Evolutionary conservation across 2,888 invertebrate genomes (phyloP).

Genomic region (Scaptomyza tumidula): DNA sequence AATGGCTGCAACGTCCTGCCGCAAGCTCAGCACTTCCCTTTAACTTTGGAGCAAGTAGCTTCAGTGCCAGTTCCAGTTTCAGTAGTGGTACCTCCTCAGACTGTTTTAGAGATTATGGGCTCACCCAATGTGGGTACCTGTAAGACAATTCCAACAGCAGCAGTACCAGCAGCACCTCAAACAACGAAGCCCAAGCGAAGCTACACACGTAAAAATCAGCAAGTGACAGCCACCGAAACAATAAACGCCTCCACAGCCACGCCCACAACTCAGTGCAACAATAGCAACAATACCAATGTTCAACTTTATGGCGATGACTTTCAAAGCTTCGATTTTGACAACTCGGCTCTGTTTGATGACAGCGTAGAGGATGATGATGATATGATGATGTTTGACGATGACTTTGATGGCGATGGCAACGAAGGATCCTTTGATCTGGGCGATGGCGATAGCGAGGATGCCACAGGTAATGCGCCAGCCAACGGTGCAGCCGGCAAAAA

Average conservation of each 20-base stretch:
- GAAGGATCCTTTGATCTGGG: conserved; percentile 74
- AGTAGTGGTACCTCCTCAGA: conserved; percentile 11
- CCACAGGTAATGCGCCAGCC: conserved; percentile 24
- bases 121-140: conserved; percentile 83
- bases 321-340: conserved; percentile 82
- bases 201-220: conserved; percentile 78
- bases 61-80: conserved; percentile 12
- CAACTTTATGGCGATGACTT: conserved; percentile 75
- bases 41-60: conserved; percentile 42
- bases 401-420: conserved; percentile 73
- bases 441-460: conserved; percentile 74
- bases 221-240: conserved; percentile 19
- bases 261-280: conserved; percentile 34
- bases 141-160: conserved; percentile 57
- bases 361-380: conserved; percentile 83
- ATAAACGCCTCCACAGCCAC: conserved; percentile 13
- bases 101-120: conserved; percentile 73
- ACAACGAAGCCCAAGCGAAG: conserved; percentile 75
- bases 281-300: conserved; percentile 33
- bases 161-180: conserved; percentile 17
- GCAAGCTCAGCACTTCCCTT: conserved; percentile 48
- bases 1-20: conserved; percentile 61
- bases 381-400: conserved; percentile 82
- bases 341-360: conserved; percentile 81
- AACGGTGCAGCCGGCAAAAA: conserved; percentile 83